Conservation (phyloP, 2,888 invertebrate genomes). For the Drosophila nr. fundita region DNA sequence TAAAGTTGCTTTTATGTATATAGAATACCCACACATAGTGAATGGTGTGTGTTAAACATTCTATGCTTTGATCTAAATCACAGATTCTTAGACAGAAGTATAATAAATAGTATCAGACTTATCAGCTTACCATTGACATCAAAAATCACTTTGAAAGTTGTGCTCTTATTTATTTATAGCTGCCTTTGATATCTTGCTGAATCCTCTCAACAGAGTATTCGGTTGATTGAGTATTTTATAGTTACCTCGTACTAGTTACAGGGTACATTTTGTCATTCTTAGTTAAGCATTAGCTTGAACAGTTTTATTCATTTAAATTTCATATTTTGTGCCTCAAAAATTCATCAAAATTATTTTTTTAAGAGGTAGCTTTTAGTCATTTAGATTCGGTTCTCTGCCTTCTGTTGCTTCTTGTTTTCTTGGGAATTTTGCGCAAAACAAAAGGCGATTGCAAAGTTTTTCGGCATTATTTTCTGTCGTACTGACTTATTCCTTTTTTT, state of each 20-base stretch:
- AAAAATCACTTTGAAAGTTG: not conserved
- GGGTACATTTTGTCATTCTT: not conserved
- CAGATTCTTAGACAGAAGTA: not conserved
- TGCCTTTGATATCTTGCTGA: not conserved
- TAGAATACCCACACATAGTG: not conserved
- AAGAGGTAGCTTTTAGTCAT: not conserved
- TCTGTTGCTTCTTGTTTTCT: slow-evolving; percentile 11
- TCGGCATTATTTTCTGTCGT: slow-evolving; percentile 23
- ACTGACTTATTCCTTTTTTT: not conserved
- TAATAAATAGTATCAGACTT: not conserved
- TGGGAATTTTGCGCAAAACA: slow-evolving; percentile 34
- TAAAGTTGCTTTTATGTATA: not conserved
- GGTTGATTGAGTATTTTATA: not conserved
- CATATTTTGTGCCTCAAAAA: no score
- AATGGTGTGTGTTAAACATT: not conserved
- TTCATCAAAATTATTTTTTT: not conserved
- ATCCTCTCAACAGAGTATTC: not conserved
- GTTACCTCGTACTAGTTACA: not conserved
- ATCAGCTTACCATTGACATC: not conserved
- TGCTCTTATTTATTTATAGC: not conserved
- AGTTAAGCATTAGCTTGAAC: not conserved
- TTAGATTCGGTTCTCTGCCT: not conserved
- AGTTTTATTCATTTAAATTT: not conserved
- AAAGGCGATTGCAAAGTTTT: slow-evolving; percentile 64
- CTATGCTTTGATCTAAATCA: not conserved